phyloP scores from a whole-genome alignment of 2,888 invertebrate genomes.

The Furcula furcula region DNA sequence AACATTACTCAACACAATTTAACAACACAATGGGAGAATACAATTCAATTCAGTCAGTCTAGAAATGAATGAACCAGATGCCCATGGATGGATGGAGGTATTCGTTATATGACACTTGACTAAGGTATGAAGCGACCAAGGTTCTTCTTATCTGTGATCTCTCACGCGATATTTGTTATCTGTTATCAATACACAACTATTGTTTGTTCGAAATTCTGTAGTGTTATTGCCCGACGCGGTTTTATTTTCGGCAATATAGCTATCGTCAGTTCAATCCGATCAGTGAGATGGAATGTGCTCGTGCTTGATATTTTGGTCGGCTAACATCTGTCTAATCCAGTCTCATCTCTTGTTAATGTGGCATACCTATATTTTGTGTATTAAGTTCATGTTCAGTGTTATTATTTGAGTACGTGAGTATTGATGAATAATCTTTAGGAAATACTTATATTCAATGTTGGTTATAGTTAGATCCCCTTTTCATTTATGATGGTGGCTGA shows the following conservation, averaged over 20 bases:
- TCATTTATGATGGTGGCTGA: no score
- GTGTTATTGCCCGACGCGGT: slow-evolving; percentile 19
- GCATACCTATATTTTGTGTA: no score
- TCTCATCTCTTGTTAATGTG: no score
- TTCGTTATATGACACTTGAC: no score
- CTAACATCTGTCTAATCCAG: background rate
- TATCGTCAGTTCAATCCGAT: background rate
- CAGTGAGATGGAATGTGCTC: background rate
- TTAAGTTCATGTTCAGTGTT: no score
- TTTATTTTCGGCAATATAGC: slow-evolving; percentile 11
- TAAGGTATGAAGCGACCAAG: slow-evolving; percentile 5
- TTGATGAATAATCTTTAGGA: no score
- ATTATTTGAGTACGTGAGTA: no score
- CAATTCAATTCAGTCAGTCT: background rate
- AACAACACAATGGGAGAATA: background rate
- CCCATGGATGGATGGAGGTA: no score
- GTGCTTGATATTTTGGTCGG: background rate
- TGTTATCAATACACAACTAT: slow-evolving; percentile 27
- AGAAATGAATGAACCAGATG: no score
- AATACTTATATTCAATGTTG: no score
- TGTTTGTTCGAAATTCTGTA: slow-evolving; percentile 21
- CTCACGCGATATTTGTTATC: slow-evolving; percentile 29
- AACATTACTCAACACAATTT: slow-evolving; percentile 18
- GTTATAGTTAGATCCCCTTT: no score
- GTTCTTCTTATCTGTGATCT: slow-evolving; percentile 24